Evolutionary conservation across 2,113 vertebrate species (phyloP).

Genomic region (Pseudorhombus dupliciocellatus): DNA sequence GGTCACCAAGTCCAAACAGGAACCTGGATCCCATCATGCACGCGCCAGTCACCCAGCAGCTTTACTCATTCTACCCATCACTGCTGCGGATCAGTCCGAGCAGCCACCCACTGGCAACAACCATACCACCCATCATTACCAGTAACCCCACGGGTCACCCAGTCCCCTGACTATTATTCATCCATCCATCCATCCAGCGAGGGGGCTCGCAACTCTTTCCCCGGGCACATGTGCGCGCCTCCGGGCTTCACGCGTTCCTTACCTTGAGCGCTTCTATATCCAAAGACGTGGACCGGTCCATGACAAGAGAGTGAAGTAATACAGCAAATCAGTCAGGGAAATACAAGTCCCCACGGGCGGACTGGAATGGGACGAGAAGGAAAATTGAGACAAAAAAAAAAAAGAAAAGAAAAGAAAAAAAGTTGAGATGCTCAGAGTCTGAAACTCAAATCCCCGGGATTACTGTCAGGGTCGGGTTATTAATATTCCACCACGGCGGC

Average conservation of each 20-base stretch:
- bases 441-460: constrained; percentile 61
- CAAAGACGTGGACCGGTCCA: constrained; percentile 78
- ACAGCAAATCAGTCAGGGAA: constrained; percentile 54
- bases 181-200: constrained; percentile 15
- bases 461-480: constrained; percentile 33
- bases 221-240: constrained; percentile 31
- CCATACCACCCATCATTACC: constrained; percentile 23
- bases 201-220: constrained; percentile 36
- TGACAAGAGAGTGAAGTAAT: constrained; percentile 47
- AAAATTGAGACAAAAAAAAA: constrained; percentile 10
- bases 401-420: constrained; percentile 33
- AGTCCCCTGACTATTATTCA: neutral
- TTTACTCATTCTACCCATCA: constrained; percentile 10
- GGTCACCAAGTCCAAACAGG: constrained; percentile 10
- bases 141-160: constrained; percentile 35
- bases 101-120: constrained; percentile 17
- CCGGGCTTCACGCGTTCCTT: constrained; percentile 50
- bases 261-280: constrained; percentile 80
- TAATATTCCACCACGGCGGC: constrained; percentile 63
- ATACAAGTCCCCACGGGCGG: constrained; percentile 57
- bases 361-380: constrained; percentile 11
- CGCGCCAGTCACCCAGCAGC: neutral
- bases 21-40: constrained; percentile 2
- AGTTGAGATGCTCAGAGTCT: constrained; percentile 69
- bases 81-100: constrained; percentile 25